phyloP scores from a whole-genome alignment of 2,888 invertebrate species.

The Hipparchia semele region DNA sequence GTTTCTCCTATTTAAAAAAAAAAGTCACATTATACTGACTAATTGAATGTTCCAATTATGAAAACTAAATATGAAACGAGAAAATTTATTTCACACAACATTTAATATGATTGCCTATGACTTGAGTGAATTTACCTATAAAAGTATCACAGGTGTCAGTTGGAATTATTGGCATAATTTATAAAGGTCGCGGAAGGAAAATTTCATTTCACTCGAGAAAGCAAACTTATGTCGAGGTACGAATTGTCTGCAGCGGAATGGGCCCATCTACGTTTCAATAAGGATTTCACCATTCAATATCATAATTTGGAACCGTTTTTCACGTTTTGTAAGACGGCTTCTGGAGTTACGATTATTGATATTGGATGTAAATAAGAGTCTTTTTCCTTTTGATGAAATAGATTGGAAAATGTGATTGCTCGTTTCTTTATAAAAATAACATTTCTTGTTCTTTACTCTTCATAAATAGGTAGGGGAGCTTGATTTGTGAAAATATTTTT shows the following conservation, averaged over 20 bases:
- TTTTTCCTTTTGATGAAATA: not conserved
- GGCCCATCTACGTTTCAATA: conserved; percentile 28
- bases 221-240: conserved; percentile 23
- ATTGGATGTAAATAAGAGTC: not conserved
- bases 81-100: too few species aligned
- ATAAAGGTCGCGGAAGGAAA: conserved; percentile 24
- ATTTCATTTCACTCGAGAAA: conserved; percentile 28
- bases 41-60: too few species aligned
- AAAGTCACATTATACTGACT: too few species aligned
- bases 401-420: too few species aligned
- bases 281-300: conserved; percentile 35
- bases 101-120: not conserved
- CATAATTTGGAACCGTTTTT: conserved; percentile 25
- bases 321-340: conserved; percentile 10
- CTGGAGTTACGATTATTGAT: conserved; percentile 5
- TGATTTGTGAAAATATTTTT: too few species aligned
- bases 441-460: too few species aligned
- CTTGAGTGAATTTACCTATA: not conserved
- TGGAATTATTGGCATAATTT: conserved; percentile 20
- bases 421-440: too few species aligned
- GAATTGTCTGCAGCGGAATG: conserved; percentile 22
- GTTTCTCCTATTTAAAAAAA: too few species aligned
- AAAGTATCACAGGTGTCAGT: not conserved
- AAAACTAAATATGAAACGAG: too few species aligned
- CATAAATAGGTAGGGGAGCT: too few species aligned